These are phyloP conservation scores for Periplaneta americana DNA, from an alignment of 1,140 invertebrate species.

Conservation along the genomic window DNA sequence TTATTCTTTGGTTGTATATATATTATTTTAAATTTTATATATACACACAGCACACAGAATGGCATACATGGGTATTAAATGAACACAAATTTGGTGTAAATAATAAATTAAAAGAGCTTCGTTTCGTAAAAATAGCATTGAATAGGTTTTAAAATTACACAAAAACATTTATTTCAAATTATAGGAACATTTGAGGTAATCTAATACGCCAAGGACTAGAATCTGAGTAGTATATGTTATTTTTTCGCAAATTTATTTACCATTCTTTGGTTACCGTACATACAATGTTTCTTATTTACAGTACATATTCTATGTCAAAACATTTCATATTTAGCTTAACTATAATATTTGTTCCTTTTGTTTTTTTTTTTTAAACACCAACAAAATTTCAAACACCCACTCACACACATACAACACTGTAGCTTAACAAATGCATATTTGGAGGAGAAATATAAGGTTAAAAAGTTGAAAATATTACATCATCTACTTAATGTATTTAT, in stretches of 20 bases:
- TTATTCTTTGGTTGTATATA: not conserved
- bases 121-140: not conserved
- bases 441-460: not conserved
- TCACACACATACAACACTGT: not conserved
- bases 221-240: not conserved
- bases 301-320: not conserved
- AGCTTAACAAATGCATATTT: too few species aligned
- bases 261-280: not conserved
- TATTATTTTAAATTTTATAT: not conserved
- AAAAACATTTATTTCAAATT: not conserved
- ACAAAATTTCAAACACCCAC: not conserved
- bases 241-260: not conserved
- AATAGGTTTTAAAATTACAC: not conserved
- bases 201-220: not conserved
- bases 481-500: not conserved
- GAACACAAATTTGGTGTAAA: not conserved
- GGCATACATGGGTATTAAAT: not conserved
- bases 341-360: not conserved
- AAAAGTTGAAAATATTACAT: not conserved
- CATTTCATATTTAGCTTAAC: not conserved
- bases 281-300: not conserved
- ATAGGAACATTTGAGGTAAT: not conserved
- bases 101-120: not conserved
- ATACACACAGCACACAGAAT: not conserved
- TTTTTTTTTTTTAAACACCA: not conserved